Percentiles rank a stretch among this genome's conserved stretches.
Conservation (phyloP, 2,113 vertebrate species). For the Gambusia holbrooki region DNA sequence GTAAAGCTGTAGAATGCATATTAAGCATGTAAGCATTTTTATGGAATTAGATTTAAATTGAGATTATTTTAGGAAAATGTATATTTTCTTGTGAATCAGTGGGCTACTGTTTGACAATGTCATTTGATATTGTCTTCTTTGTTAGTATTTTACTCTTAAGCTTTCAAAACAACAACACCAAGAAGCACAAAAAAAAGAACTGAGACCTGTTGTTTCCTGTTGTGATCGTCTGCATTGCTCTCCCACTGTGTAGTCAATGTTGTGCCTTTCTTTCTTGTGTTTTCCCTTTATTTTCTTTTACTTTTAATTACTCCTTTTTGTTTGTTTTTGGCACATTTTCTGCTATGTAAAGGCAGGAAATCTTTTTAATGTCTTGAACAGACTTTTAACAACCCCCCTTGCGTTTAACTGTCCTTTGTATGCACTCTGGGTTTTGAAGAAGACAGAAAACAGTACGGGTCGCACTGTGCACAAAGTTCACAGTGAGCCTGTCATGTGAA, state of each 20-base stretch:
- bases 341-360: neutral
- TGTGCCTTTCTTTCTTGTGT: neutral
- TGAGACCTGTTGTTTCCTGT: conserved; percentile 16
- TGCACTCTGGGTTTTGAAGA: neutral
- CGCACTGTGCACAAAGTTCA: neutral
- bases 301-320: neutral
- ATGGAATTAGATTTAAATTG: neutral
- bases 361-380: neutral
- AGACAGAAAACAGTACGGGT: neutral
- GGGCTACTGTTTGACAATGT: neutral
- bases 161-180: neutral
- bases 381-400: neutral
- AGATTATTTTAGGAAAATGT: neutral
- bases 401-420: neutral
- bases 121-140: neutral
- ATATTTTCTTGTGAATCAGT: neutral
- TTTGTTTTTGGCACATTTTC: neutral
- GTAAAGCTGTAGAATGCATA: neutral
- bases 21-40: neutral
- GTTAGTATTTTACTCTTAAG: neutral
- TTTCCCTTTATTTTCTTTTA: neutral
- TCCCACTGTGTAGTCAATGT: neutral
- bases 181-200: neutral
- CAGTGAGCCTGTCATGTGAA: neutral
- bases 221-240: neutral